Conservation (phyloP, 2,797 vertebrate species). For the Hydrolagus colliei region DNA sequence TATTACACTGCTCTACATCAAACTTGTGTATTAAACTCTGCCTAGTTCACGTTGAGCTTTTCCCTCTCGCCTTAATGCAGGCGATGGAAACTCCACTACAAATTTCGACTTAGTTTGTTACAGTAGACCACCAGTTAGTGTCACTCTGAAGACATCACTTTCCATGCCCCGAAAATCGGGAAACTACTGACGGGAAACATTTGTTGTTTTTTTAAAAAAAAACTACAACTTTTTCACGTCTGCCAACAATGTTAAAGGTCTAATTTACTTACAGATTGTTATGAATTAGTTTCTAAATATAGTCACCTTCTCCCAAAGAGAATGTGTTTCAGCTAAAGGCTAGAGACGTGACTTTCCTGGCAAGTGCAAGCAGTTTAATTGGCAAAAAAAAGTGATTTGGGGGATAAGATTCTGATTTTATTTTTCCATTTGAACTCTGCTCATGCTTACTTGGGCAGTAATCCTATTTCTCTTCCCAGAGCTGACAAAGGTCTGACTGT, state of each 20-base stretch:
- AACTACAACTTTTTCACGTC: background rate
- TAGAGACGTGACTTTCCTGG: slow-evolving; percentile 44
- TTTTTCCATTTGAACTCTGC: slow-evolving; percentile 64
- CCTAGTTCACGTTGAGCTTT: background rate
- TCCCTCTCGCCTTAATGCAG: background rate
- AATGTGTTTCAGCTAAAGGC: slow-evolving; percentile 34
- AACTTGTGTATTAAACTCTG: background rate
- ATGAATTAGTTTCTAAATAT: slow-evolving; percentile 21
- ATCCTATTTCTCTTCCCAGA: slow-evolving; percentile 57
- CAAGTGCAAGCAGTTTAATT: slow-evolving; percentile 49
- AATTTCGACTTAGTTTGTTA: background rate
- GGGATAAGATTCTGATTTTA: slow-evolving; percentile 48
- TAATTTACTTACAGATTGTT: background rate
- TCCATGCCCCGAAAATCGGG: background rate
- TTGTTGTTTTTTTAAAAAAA: background rate
- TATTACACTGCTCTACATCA: background rate
- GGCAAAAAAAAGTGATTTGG: slow-evolving; percentile 47
- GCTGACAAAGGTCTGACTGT: slow-evolving; percentile 76
- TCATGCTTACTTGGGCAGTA: slow-evolving; percentile 48
- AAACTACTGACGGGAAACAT: background rate
- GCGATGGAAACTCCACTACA: background rate
- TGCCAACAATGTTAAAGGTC: background rate
- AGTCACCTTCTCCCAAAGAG: background rate
- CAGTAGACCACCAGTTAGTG: background rate
- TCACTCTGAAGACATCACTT: background rate